A percentile compares a stretch with the other conserved stretches of the same genome.
phyloP scores from a whole-genome alignment of 1,140 invertebrate genomes.

The Berghia stephanieae region DNA sequence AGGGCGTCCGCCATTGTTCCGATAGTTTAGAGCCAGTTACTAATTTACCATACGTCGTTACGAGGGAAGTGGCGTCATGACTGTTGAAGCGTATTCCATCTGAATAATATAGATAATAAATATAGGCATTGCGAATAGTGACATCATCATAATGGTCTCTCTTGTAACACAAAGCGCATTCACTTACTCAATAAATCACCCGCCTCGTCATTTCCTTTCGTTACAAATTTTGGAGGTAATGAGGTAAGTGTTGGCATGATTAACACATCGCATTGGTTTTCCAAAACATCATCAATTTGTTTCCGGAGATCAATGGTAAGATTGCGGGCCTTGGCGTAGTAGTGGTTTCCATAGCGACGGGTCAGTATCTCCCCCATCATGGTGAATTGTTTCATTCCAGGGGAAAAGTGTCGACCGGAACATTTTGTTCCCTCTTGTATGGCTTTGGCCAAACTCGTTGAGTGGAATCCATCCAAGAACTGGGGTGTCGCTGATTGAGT shows the following conservation, averaged over 20 bases:
- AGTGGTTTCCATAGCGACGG: conserved; percentile 37
- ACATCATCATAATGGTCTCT: too few species aligned
- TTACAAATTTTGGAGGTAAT: conserved; percentile 38
- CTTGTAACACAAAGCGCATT: too few species aligned
- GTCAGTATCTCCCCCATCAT: conserved; percentile 33
- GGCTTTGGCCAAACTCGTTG: conserved; percentile 28
- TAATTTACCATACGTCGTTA: too few species aligned
- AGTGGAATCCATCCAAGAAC: conserved; percentile 4
- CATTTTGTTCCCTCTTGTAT: conserved; percentile 7
- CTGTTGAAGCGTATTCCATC: too few species aligned
- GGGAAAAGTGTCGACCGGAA: conserved; percentile 20
- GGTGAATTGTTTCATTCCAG: conserved; percentile 27
- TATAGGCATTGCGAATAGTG: too few species aligned
- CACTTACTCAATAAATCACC: not conserved
- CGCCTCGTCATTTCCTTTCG: not conserved
- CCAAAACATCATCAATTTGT: conserved; percentile 40
- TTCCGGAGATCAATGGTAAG: conserved; percentile 30
- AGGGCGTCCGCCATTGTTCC: too few species aligned
- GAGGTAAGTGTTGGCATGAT: conserved; percentile 50
- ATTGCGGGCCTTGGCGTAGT: conserved; percentile 43
- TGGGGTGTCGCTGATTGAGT: too few species aligned
- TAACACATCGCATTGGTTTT: conserved; percentile 44
- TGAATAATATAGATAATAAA: too few species aligned
- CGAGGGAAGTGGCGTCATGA: too few species aligned
- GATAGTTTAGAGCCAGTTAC: too few species aligned